phyloP scores from a whole-genome alignment of 30 jellyfish, hydroid and myxozoan genomes.

The Calvadosia cruxmelitensis region DNA sequence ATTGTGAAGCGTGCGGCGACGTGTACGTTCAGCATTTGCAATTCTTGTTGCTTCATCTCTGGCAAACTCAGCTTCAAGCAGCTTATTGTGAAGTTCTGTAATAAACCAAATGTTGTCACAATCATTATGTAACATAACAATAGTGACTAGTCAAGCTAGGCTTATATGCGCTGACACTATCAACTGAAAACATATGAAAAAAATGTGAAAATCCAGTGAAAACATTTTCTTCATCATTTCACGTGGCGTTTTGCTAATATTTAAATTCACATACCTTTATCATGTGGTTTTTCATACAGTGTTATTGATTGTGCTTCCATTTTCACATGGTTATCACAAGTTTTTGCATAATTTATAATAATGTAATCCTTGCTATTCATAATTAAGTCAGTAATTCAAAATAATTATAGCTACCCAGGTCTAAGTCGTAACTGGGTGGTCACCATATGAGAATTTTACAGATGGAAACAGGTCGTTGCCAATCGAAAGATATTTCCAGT shows the following conservation, averaged over 20 bases:
- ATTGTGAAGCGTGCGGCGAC: slow-evolving; percentile 58
- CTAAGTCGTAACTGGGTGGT: too few species aligned
- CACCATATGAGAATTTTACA: too few species aligned
- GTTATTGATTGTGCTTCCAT: neutral
- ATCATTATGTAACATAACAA: too few species aligned
- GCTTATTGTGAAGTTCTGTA: slow-evolving; percentile 46
- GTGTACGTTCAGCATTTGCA: slow-evolving; percentile 45
- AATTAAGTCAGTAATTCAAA: neutral
- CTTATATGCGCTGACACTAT: too few species aligned
- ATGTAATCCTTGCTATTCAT: neutral
- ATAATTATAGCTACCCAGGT: too few species aligned
- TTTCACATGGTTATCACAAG: neutral
- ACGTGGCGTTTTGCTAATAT: neutral
- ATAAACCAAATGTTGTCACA: too few species aligned
- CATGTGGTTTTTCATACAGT: neutral
- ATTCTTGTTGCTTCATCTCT: slow-evolving; percentile 47
- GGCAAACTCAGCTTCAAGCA: slow-evolving; percentile 59
- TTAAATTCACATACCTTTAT: neutral
- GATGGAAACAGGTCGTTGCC: too few species aligned
- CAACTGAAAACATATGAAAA: too few species aligned
- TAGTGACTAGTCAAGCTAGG: too few species aligned
- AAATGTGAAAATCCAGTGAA: too few species aligned
- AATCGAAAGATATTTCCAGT: too few species aligned
- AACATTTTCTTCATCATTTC: neutral
- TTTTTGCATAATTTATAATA: neutral